phyloP scores from a whole-genome alignment of 92 coral and sea anemone species.

The Phenganax subtilis region DNA sequence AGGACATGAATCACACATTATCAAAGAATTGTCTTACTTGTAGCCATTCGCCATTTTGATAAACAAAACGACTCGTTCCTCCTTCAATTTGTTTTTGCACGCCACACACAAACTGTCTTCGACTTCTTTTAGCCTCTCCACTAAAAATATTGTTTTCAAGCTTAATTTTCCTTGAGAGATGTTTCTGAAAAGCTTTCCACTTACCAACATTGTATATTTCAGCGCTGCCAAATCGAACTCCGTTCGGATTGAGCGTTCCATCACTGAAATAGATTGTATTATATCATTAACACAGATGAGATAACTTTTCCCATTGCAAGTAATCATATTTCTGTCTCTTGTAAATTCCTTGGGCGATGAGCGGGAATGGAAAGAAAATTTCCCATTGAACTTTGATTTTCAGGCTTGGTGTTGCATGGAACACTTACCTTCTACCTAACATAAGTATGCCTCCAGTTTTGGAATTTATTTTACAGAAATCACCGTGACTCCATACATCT shows the following conservation, averaged over 20 bases:
- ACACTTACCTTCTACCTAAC: slow-evolving; percentile 86
- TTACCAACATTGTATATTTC: slow-evolving; percentile 92
- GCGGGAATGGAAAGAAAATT: too few relatives aligned
- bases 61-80: slow-evolving; percentile 82
- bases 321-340: background rate
- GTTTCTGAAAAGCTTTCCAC: background rate
- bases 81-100: slow-evolving; percentile 57
- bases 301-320: background rate
- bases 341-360: background rate
- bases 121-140: slow-evolving; percentile 71
- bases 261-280: slow-evolving; percentile 50
- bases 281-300: too few relatives aligned
- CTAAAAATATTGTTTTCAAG: slow-evolving; percentile 35
- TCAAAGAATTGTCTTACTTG: slow-evolving; percentile 44
- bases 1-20: background rate
- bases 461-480: slow-evolving; percentile 75
- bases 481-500: slow-evolving; percentile 98
- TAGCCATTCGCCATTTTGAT: slow-evolving; percentile 70
- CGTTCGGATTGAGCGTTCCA: slow-evolving; percentile 93
- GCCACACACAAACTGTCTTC: slow-evolving; percentile 95
- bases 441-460: slow-evolving; percentile 75
- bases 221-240: slow-evolving; percentile 96
- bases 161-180: background rate
- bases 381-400: too few relatives aligned
- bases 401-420: too few relatives aligned